A percentile compares a stretch with the other conserved stretches of the same genome.
Conservation (phyloP, 2,113 vertebrate species). For the Smithornis capensis region DNA sequence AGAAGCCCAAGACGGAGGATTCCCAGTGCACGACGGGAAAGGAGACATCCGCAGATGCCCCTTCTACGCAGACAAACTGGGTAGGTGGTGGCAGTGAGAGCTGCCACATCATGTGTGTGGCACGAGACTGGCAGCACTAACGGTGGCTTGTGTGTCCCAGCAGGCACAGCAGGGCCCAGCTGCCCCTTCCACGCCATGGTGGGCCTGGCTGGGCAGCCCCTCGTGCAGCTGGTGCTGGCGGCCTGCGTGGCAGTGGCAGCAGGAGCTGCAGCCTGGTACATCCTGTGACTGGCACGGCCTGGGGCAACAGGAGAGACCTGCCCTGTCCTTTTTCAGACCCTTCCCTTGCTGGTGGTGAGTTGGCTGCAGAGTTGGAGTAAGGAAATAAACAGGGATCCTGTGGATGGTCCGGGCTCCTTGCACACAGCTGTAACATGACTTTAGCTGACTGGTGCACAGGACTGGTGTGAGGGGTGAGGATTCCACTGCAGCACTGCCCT, state of each 20-base stretch:
- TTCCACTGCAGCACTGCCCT: background rate
- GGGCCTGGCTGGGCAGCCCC: slow-evolving; percentile 78
- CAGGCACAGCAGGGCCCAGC: slow-evolving; percentile 68
- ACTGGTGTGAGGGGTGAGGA: background rate
- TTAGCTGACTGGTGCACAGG: background rate
- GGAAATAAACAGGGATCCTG: slow-evolving; percentile 35
- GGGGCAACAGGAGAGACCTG: background rate
- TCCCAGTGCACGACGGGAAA: slow-evolving; percentile 79
- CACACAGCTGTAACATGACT: background rate
- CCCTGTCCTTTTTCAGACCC: background rate
- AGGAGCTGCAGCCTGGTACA: slow-evolving; percentile 86
- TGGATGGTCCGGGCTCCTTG: background rate
- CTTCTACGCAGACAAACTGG: slow-evolving; percentile 83
- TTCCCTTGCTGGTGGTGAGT: background rate
- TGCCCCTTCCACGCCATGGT: slow-evolving; percentile 73
- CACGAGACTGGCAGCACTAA: background rate
- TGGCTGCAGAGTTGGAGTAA: slow-evolving; percentile 38
- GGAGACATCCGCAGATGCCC: slow-evolving; percentile 92
- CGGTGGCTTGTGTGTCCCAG: background rate
- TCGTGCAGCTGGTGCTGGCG: slow-evolving; percentile 84
- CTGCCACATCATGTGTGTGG: fast-evolving
- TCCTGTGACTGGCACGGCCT: slow-evolving; percentile 77
- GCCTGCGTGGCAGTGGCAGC: slow-evolving; percentile 81
- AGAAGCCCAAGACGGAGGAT: slow-evolving; percentile 75
- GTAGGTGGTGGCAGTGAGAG: slow-evolving; percentile 12